Evolutionary conservation across 2,797 vertebrate genomes (phyloP), one percentile per base, ranked within the genome.

Genomic region (Brotogeris chrysoptera): DNA sequence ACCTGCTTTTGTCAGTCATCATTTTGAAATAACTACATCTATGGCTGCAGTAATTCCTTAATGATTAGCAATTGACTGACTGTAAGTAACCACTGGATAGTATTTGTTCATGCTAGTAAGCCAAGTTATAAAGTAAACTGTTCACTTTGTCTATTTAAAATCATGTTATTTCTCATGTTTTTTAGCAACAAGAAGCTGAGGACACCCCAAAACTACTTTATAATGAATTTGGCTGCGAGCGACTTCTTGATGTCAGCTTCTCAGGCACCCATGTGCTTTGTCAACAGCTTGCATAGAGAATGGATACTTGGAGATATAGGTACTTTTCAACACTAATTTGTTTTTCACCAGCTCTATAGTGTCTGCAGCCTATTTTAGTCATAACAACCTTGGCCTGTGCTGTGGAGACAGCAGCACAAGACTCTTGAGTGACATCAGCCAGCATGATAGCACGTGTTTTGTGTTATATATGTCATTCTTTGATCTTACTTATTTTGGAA

Each of bases 121-220:
- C 27, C 18, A 81, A 79, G 11, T 50, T 44, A 32, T 46, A n/a
- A 69, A 74, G 19, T 23, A 57, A 55, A 34, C 47, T 55, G 49
- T 72, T 64, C 8, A 3, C 9, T 76, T 90, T 63, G 7, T 53
- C 41, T 69, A 17, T 73, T 72, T 92, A 25, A 93, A 80, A 44
- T 8, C 10, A 19, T 4, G 1, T 60, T 63, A 18, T 88, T 90
- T 96, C 41, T 90, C 49, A 13, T 77, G 64, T 93, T 92, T 92
- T 97, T 91, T 94, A 98, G 98, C 92, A 98, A 98, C 90, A 98
- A 97, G 97, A 98, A 96, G 88, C 90, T 98, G 93, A 96, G 97
- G 95, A 98, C 97, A 25, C 87, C 97, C 19, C 96, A 97, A 68
- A 98, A 98, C 95, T 98, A 96, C 93, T 98, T 98, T 81, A 98